phyloP scores from a whole-genome alignment of 1,140 invertebrate species.

The Coboldia fuscipes region DNA sequence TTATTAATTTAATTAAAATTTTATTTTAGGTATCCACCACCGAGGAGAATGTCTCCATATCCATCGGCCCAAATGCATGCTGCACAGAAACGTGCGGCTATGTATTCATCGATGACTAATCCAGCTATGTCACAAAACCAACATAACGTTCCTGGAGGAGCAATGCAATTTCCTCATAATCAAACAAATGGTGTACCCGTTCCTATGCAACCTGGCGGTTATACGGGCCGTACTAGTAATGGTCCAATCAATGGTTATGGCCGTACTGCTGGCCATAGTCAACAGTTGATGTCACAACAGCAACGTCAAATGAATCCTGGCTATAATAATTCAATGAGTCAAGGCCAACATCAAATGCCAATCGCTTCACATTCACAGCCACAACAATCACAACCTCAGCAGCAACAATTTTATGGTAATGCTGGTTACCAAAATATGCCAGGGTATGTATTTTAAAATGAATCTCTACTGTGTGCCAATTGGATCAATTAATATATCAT shows the following conservation, averaged over 20 bases:
- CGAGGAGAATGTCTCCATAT: slow-evolving; percentile 53
- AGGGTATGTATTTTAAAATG: slow-evolving; percentile 12
- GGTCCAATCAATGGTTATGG: slow-evolving; percentile 17
- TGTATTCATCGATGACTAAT: slow-evolving; percentile 11
- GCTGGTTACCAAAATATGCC: slow-evolving; percentile 17
- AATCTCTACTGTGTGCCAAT: neutral
- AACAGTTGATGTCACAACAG: too few relatives aligned
- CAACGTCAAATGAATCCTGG: too few relatives aligned
- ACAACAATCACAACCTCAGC: neutral
- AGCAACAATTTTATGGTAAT: neutral
- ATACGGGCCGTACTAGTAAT: too few relatives aligned
- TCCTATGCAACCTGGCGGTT: slow-evolving; percentile 18
- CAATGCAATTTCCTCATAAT: slow-evolving; percentile 7
- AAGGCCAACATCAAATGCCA: slow-evolving; percentile 11
- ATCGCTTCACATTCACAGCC: too few relatives aligned
- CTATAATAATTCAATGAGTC: slow-evolving; percentile 3
- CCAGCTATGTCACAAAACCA: slow-evolving; percentile 1
- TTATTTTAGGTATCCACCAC: slow-evolving; percentile 17
- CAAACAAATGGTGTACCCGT: slow-evolving; percentile 22
- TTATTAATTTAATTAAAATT: too few relatives aligned
- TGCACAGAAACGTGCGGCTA: slow-evolving; percentile 36
- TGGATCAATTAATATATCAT: neutral
- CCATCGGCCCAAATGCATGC: slow-evolving; percentile 61
- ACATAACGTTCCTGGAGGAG: slow-evolving; percentile 10
- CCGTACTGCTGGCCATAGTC: slow-evolving; percentile 4